These are phyloP conservation scores for Prosopocoilus inquinatus DNA, from an alignment of 2,888 invertebrate genomes.

Conservation along the genomic window DNA sequence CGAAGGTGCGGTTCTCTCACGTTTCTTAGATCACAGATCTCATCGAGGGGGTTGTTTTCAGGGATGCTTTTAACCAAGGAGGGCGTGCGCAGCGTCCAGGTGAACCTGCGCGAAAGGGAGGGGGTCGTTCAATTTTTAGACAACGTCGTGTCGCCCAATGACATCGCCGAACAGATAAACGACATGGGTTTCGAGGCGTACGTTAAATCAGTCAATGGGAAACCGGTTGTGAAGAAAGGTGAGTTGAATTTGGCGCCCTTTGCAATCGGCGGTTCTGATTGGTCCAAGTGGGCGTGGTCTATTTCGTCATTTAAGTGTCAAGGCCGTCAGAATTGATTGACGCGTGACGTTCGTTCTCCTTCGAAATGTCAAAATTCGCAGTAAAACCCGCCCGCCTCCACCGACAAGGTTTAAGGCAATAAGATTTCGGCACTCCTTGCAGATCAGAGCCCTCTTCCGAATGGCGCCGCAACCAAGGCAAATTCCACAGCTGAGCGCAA, in stretches of 20 bases:
- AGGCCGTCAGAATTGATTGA: too few relatives aligned
- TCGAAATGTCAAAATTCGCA: too few relatives aligned
- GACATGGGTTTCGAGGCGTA: constrained; percentile 79
- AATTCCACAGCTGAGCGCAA: constrained; percentile 2
- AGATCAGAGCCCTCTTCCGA: constrained; percentile 4
- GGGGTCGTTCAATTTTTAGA: constrained; percentile 63
- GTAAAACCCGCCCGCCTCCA: too few relatives aligned
- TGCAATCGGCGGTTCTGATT: background rate
- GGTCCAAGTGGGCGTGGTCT: too few relatives aligned
- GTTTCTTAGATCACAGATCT: background rate
- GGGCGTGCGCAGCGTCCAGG: constrained; percentile 62
- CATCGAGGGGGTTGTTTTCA: constrained; percentile 32
- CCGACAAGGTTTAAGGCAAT: too few relatives aligned
- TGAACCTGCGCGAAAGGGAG: constrained; percentile 63
- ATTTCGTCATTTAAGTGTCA: too few relatives aligned
- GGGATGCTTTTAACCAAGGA: constrained; percentile 61
- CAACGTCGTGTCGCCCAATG: constrained; percentile 53
- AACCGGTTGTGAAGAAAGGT: constrained; percentile 28
- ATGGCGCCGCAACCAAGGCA: constrained; percentile 13
- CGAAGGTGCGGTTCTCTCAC: constrained; percentile 54
- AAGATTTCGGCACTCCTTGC: background rate
- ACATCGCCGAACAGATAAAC: constrained; percentile 68
- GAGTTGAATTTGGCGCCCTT: background rate
- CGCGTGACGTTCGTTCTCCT: too few relatives aligned
- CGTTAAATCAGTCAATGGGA: constrained; percentile 51